Base-by-base conservation (phyloP, 2,888 invertebrate genomes). In the Xanthostigma xanthostigma region DNA sequence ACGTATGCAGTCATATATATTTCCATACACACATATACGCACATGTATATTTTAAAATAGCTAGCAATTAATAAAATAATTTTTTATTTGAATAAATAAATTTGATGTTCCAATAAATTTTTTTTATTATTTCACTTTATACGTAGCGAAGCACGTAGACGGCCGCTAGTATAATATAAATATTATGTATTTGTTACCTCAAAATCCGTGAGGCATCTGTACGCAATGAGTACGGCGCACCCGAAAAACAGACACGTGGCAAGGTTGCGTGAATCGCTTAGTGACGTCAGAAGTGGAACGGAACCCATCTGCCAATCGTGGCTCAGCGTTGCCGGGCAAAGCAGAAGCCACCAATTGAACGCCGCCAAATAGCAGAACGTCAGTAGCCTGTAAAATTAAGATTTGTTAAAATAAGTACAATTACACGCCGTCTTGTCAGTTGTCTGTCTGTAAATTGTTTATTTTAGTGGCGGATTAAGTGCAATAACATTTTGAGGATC, bases 251-350 rank as follows among this genome's bases (percentile, higher is more conserved):
- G 71, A 55, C 78, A 74, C 0, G 88, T 84, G 50, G 82, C 74
- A 49, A 86, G 60, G 65, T 88, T 89, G 57, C 89, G 70, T 2
- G 72, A 70, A 62, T 90, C 90, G 58, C 75, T 74, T 12, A 80
- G 64, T 40, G 78, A 76, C 45, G 83, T 79, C 55, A 91, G 74
- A 51, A 89, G 70, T 17, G 88, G 86, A 52, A 91, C 79, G 11
- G 87, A 88, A 8, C 86, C 87, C 82, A 88, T 84, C 69, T 90
- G 89, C 90, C 90, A 91, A 66, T 91, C 91, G 62, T 90, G 89
- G 57, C 85, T 84, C 43, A 90, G 71, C 1, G 77, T 77, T 59
- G 78, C 75, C 1, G 90, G 90, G 54, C 81, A 84, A 47, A 90
- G 68, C n/a, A 90, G 69, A 52, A 91, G 67, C 84, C 86, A 86